Evolutionary conservation across 2,113 vertebrate species (phyloP).

Genomic region (Perca flavescens): DNA sequence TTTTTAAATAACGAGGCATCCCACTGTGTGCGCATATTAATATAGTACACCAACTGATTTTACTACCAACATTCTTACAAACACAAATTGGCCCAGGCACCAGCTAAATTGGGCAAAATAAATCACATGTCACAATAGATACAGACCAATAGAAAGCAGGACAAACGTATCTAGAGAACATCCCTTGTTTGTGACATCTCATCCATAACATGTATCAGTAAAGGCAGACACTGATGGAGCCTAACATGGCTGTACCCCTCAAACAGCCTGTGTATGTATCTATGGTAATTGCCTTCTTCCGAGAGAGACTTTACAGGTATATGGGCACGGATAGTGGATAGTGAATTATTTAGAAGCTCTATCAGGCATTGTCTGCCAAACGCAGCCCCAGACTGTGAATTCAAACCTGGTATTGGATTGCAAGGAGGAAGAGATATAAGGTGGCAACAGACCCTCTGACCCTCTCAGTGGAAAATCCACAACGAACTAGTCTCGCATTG

Average conservation of each 20-base stretch:
- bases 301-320: constrained; percentile 52
- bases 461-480: constrained; percentile 30
- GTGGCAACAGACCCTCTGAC: constrained; percentile 28
- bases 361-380: constrained; percentile 60
- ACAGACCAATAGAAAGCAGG: not conserved
- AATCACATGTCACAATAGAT: not conserved
- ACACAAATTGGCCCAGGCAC: constrained; percentile 6
- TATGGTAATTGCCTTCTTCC: constrained; percentile 45
- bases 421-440: constrained; percentile 22
- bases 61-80: not conserved
- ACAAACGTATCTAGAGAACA: not conserved
- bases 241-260: constrained; percentile 12
- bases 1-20: constrained; percentile 34
- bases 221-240: not conserved
- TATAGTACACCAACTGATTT: constrained; percentile 10
- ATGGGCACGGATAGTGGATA: constrained; percentile 43
- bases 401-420: constrained; percentile 57
- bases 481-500: not conserved
- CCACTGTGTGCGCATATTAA: constrained; percentile 28
- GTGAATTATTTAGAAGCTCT: constrained; percentile 76
- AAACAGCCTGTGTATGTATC: constrained; percentile 39
- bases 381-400: constrained; percentile 53
- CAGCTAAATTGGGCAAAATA: constrained; percentile 19
- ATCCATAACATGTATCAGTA: not conserved
- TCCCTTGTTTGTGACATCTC: not conserved